Conservation (phyloP, 2,113 vertebrate species). For the Enhydra lutris region DNA sequence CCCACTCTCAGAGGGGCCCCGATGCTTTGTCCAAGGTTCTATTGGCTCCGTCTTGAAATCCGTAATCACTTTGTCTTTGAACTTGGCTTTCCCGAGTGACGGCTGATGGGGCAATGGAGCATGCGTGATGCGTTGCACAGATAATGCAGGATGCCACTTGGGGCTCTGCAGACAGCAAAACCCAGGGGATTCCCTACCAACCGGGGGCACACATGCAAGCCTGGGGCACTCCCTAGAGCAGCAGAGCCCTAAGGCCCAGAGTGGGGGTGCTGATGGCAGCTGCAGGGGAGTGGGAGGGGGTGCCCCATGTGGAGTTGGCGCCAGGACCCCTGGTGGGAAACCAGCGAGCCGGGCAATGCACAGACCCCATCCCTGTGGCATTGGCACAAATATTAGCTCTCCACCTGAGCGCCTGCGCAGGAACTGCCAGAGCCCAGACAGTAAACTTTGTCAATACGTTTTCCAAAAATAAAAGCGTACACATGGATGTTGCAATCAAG, state of each 20-base stretch:
- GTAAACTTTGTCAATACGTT: not conserved
- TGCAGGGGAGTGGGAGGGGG: not conserved
- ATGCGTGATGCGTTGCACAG: not conserved
- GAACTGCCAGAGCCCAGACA: not conserved
- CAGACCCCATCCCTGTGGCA: not conserved
- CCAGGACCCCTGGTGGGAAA: not conserved
- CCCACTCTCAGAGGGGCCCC: not conserved
- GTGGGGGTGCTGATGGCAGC: not conserved
- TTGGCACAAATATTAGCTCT: not conserved
- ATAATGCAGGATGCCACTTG: not conserved
- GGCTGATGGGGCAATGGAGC: not conserved
- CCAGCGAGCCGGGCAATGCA: not conserved
- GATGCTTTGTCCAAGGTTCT: not conserved
- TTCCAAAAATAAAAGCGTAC: not conserved
- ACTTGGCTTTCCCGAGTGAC: not conserved
- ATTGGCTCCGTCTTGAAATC: not conserved
- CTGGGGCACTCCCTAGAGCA: not conserved
- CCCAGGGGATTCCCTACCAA: not conserved
- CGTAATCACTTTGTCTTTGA: not conserved
- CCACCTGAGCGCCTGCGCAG: not conserved
- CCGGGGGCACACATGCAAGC: not conserved
- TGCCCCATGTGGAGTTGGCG: not conserved
- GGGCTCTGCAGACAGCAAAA: not conserved
- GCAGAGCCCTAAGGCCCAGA: not conserved
- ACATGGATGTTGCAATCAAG: not conserved